Base-by-base conservation (phyloP, 53 echinoderm and acorn worm species). In the Zoroaster sp. region DNA sequence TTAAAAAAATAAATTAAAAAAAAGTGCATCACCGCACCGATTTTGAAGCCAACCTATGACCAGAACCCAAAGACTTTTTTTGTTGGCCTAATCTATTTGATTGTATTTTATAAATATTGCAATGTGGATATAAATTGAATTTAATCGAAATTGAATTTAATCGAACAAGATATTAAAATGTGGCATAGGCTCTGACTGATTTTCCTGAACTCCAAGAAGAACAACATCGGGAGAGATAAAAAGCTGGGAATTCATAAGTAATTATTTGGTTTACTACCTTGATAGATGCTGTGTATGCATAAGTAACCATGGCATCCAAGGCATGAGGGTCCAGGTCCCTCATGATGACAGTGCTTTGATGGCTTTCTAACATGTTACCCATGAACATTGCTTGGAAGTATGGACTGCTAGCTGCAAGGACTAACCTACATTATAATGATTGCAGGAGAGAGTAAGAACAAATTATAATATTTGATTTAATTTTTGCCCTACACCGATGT, bases 311-410 rank as follows among this genome's bases (percentile, higher is more conserved):
- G 30, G 75, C 87, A 5, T 91, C 71, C 39, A 91, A 13, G 1
- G 91, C 91, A 7, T 14, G 10, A 30, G 91, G 87, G 39, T 87
- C 78, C 3, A 87, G 1, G 31, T 78, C 87, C n/a, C 49, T 87
- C 5, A 91, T 87, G 9, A 32, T 71, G 28, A 91, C 36, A 2
- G 68, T 69, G 21, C 36, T 25, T 69, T 87, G 91, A 11, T 40
- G 66, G 38, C 87, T 91, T 51, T 91, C 91, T 18, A 53, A 6
- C 71, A 91, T 45, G 34, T 77, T 47, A 1, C 91, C 79, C 39
- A 66, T 87, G 69, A 91, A 91, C 91, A 91, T 91, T 11, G 91
- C 91, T 53, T 86, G 77, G 46, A 91, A 91, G 42, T 91, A 91
- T 32, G 87, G 77, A 79, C 91, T 91, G 42, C 87, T 87, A 4